Evolutionary conservation across 2,888 invertebrate species (phyloP), one percentile per base, ranked within the genome.

Genomic region (Epirrhoe tristata): DNA sequence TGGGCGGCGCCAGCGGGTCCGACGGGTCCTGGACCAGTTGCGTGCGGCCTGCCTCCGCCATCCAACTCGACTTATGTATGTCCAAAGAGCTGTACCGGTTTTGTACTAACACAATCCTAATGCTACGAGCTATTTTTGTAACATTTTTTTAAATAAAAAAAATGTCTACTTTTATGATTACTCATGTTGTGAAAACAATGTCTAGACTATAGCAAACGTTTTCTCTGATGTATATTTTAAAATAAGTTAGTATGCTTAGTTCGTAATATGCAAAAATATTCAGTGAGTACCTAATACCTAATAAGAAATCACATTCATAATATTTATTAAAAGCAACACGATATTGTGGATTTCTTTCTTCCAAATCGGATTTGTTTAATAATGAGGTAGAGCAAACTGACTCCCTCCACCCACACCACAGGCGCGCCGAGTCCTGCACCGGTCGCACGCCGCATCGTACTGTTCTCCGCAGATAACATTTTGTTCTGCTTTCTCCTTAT

Each of bases 1-100:
- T 87, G 86, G 89, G 90, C 86, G 86, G 83, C 79, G 89, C 90
- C 86, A 86, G 83, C 79, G 82, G 73, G 80, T 77, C 72, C 66
- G 58, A 69, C 72, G 75, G 67, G 62, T 59, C 56, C 67, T 58
- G 60, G 69, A 68, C 72, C 67, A 67, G 66, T 68, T 63, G 72
- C 69, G 58, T 55, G 17, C 46, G 52, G 53, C 48, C 54, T 36
- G 52, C 59, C 63, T 16, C 39, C 39, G 57, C 67, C 58, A 54
- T 43, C 53, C 54, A 34, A 60, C 57, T 31, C n/a, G 36, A 60
- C 32, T 52, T 63, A 59, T 57, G 55, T 63, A 59, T 57, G 55
- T 34, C 56, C 34, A 50, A 59, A 59, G 39, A 39, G 36, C 14
- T 32, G 31, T 61, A 67, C 67, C 67, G 63, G 63, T 64, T 61